phyloP scores from a whole-genome alignment of 1,140 invertebrate species.

The Cydia strobilella region DNA sequence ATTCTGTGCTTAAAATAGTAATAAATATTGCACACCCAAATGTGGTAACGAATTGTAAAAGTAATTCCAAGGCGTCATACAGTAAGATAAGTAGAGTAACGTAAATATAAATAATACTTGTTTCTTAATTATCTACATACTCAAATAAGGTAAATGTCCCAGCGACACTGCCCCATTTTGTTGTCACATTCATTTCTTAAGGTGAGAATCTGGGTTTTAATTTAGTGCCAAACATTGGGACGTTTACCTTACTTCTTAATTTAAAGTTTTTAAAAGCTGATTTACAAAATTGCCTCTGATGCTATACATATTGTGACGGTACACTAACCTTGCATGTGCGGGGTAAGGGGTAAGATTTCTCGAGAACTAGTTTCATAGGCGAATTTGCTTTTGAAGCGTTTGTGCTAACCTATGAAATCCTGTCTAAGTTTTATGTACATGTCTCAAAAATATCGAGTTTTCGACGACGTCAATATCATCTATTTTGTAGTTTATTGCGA shows the following conservation, averaged over 20 bases:
- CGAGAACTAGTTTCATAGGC: constrained; percentile 50
- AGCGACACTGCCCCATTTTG: constrained; percentile 12
- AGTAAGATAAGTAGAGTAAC: constrained; percentile 35
- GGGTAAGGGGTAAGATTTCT: constrained; percentile 65
- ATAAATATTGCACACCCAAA: constrained; percentile 42
- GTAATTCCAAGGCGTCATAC: constrained; percentile 42
- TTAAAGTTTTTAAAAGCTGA: constrained; percentile 52
- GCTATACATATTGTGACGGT: constrained; percentile 48
- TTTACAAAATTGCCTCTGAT: constrained; percentile 52
- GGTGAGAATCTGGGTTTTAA: background rate
- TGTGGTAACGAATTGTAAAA: constrained; percentile 46
- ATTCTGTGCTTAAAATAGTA: constrained; percentile 35
- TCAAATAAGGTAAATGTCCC: constrained; percentile 34
- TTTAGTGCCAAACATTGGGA: constrained; percentile 30
- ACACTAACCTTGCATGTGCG: constrained; percentile 62
- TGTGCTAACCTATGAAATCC: constrained; percentile 36
- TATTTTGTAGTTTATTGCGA: constrained; percentile 9
- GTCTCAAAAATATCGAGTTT: constrained; percentile 23
- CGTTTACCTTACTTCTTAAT: constrained; percentile 43
- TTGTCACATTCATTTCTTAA: background rate
- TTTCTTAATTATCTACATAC: constrained; percentile 47
- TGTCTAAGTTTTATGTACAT: constrained; percentile 27
- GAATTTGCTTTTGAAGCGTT: constrained; percentile 64
- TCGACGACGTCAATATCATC: constrained; percentile 10
- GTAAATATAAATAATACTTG: constrained; percentile 59